Evolutionary conservation across 2,888 invertebrate species (phyloP).

Genomic region (Prenolepis imparis): DNA sequence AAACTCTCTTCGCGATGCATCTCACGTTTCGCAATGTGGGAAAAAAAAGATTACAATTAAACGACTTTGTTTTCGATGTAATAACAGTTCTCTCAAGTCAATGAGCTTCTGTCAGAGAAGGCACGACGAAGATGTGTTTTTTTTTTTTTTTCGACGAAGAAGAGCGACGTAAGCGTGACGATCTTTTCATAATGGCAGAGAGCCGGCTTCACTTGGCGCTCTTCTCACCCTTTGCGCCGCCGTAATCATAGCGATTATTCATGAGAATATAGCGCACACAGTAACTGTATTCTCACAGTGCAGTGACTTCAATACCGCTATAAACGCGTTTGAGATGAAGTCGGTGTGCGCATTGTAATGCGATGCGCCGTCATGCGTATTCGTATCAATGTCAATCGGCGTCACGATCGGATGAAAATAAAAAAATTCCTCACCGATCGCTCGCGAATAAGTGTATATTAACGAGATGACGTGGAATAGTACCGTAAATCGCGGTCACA

Average conservation of each 20-base stretch:
- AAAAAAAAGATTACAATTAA: slow-evolving; percentile 19
- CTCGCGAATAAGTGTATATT: background rate
- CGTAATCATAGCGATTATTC: slow-evolving; percentile 71
- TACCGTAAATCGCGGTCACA: slow-evolving; percentile 33
- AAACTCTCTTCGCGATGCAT: background rate
- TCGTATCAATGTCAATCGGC: slow-evolving; percentile 34
- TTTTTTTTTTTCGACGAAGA: background rate
- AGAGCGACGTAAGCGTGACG: slow-evolving; percentile 21
- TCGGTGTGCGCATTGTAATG: slow-evolving; percentile 64
- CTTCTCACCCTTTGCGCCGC: slow-evolving; percentile 51
- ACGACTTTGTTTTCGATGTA: slow-evolving; percentile 25
- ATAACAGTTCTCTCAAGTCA: slow-evolving; percentile 33
- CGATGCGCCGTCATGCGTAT: slow-evolving; percentile 49
- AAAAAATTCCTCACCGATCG: background rate
- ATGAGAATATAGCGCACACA: slow-evolving; percentile 66
- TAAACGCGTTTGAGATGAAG: slow-evolving; percentile 62
- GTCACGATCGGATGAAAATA: slow-evolving; percentile 32
- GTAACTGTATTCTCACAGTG: slow-evolving; percentile 78
- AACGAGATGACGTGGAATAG: slow-evolving; percentile 3
- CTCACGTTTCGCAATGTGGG: background rate
- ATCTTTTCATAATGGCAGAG: slow-evolving; percentile 34
- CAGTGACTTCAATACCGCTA: slow-evolving; percentile 78
- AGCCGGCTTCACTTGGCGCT: slow-evolving; percentile 20
- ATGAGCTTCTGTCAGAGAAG: slow-evolving; percentile 9
- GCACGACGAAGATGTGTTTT: background rate